These are phyloP conservation scores for Recurvirostra avosetta DNA, from an alignment of 2,113 vertebrate species.

Conservation along the genomic window DNA sequence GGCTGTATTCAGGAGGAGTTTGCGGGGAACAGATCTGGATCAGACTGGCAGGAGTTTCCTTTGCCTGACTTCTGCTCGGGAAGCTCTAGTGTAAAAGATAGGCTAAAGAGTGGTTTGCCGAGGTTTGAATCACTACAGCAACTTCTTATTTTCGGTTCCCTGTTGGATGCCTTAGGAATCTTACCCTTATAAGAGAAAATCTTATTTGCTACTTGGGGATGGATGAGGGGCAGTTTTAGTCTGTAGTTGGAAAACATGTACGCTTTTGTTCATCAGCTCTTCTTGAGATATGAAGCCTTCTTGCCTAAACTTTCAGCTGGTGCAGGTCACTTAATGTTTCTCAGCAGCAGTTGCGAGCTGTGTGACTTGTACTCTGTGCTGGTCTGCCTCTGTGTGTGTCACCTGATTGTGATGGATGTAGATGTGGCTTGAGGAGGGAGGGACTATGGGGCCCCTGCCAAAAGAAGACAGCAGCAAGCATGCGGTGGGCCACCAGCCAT, in stretches of 20 bases:
- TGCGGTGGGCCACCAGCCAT: background rate
- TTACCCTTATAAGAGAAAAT: background rate
- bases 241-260: background rate
- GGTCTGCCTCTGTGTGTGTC: accelerated
- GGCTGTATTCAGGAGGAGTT: background rate
- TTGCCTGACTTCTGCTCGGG: background rate
- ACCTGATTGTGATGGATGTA: background rate
- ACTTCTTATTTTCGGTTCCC: slow-evolving; percentile 9
- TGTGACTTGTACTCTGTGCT: background rate
- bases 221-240: background rate
- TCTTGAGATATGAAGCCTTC: background rate
- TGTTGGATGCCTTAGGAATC: background rate
- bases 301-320: background rate
- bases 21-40: background rate
- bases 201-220: background rate
- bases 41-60: background rate
- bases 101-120: background rate
- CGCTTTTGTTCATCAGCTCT: background rate
- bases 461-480: background rate
- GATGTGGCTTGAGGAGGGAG: background rate
- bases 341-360: background rate
- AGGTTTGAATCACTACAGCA: background rate
- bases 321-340: background rate
- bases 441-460: background rate
- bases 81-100: background rate